These are phyloP conservation scores for Halesus radiatus DNA, from an alignment of 1,140 invertebrate genomes.

Conservation along the genomic window DNA sequence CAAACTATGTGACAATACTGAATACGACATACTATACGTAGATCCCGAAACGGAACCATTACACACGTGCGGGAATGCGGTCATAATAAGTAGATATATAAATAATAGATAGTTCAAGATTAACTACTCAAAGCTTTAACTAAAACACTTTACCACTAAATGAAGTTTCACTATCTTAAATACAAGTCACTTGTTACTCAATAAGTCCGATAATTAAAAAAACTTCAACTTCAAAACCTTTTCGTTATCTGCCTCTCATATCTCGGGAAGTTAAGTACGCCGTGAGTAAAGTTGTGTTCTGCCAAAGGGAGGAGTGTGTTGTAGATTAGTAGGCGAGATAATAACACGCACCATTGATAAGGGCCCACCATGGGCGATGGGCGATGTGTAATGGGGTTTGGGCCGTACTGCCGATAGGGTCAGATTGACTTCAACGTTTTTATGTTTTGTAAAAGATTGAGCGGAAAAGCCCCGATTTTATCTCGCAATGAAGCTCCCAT, in stretches of 20 bases:
- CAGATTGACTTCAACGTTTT: conserved; percentile 52
- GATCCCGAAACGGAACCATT: no score
- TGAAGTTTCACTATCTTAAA: no score
- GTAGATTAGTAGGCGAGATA: conserved; percentile 37
- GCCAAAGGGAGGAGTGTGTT: conserved; percentile 1
- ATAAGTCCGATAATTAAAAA: conserved; percentile 3
- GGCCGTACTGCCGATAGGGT: conserved; percentile 47
- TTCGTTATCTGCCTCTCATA: not conserved
- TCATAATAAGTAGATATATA: no score
- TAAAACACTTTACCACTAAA: no score
- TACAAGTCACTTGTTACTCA: conserved; percentile 18
- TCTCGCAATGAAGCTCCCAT: conserved; percentile 37
- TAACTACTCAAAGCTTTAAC: no score
- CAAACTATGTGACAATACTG: no score
- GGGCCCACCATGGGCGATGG: not conserved
- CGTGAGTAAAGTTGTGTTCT: conserved; percentile 8
- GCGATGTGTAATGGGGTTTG: conserved; percentile 45
- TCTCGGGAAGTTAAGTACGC: conserved; percentile 7
- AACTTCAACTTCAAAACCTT: conserved; percentile 10
- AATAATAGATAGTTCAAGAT: no score
- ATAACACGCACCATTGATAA: conserved; percentile 28
- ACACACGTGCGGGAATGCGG: no score
- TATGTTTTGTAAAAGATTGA: conserved; percentile 54
- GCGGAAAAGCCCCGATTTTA: conserved; percentile 49
- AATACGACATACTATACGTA: no score